Evolutionary conservation across 1,140 invertebrate species (phyloP).

Genomic region (Antheraea pernyi): DNA sequence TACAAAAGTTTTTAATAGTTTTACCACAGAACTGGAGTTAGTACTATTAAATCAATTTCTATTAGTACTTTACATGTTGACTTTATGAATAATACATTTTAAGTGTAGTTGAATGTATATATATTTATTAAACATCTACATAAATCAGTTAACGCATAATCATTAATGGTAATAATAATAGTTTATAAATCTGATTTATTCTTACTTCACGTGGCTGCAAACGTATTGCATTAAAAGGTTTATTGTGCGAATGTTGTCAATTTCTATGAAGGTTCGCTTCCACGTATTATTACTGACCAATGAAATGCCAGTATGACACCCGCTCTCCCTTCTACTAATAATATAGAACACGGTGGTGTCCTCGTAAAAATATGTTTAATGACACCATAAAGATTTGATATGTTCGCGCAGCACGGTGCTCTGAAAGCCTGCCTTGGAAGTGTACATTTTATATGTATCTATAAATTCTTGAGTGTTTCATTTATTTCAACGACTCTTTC

Average conservation of each 20-base stretch:
- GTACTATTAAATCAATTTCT: background rate
- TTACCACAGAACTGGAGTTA: background rate
- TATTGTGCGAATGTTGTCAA: slow-evolving; percentile 63
- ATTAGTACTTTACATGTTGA: background rate
- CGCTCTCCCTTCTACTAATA: slow-evolving; percentile 57
- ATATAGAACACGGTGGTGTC: slow-evolving; percentile 62
- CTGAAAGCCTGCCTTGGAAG: slow-evolving; percentile 60
- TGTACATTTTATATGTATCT: slow-evolving; percentile 53
- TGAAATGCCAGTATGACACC: slow-evolving; percentile 50
- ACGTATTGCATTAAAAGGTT: slow-evolving; percentile 57
- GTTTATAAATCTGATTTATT: slow-evolving; percentile 41
- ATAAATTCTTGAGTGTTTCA: slow-evolving; percentile 65
- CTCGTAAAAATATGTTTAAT: slow-evolving; percentile 78
- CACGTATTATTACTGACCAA: slow-evolving; percentile 62
- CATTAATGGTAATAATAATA: slow-evolving; percentile 27
- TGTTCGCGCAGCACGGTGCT: slow-evolving; percentile 44
- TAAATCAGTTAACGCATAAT: background rate
- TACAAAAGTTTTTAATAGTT: background rate
- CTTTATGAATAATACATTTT: no score
- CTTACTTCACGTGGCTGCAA: slow-evolving; percentile 19
- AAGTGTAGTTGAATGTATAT: background rate
- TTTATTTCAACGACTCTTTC: slow-evolving; percentile 60
- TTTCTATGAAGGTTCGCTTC: slow-evolving; percentile 56
- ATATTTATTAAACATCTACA: background rate
- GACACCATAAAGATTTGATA: slow-evolving; percentile 72